Evolutionary conservation across 2,888 invertebrate species (phyloP), one percentile per base, ranked within the genome.

Genomic region (Ctena decussata): DNA sequence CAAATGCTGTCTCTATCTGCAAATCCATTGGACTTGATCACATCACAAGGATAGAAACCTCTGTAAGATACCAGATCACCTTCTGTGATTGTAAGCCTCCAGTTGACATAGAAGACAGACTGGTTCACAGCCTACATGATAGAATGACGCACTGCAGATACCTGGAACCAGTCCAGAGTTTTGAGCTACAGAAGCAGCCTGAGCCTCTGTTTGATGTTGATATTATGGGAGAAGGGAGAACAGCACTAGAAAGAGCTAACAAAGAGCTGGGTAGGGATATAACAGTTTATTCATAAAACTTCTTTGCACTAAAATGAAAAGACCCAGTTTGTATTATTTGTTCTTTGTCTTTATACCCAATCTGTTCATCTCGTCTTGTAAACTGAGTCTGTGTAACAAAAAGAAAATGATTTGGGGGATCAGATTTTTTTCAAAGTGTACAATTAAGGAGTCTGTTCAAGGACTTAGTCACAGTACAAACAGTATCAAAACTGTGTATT

Each of bases 1-100:
- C 98, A 91, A 99, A 99, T 96, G 98, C 98, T 39, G 98, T 99
- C 0, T 98, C 99, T 77, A 99, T 99, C 91, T 99, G 98, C 95
- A 97, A 97, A 89, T 98, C 98, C 92, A 97, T 98, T 69, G 98
- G 98, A 1, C 96, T 99, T 44, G 96, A 96, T 57, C 97, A 97
- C 95, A 97, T 99, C 5, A 96, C 96, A 3, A 97, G 99, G 77
- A 96, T 99, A 77, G 99, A 99, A 96, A 84, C 73, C 6, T 94
- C 95, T 2, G 86, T 88, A 24, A 85, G 94, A n/a, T 99, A 98
- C 96, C 96, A 97, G 46, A 89, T 96, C 27, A 84, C 74, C n/a
- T 85, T 92, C 78, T 53, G 73, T 71, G 81, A 83, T 8, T 83
- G 84, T 60, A 81, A 81, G 41, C 75, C 80, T 11, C 72, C 90